phyloP scores from a whole-genome alignment of 1,140 invertebrate genomes.

The Stenopsyche tienmushanensis region DNA sequence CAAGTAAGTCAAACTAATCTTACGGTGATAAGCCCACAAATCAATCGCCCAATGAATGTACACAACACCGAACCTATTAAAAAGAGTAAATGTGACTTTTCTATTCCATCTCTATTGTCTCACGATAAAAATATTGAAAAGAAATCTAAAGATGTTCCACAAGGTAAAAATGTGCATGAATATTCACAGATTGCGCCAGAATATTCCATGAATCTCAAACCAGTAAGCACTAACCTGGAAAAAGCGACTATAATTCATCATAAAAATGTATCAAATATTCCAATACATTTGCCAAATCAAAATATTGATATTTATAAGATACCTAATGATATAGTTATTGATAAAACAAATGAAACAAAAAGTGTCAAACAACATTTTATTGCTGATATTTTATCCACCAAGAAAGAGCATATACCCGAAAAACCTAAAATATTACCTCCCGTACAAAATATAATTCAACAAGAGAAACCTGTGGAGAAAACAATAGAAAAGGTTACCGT shows the following conservation, averaged over 20 bases:
- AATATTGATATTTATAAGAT: no score
- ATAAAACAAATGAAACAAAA: no score
- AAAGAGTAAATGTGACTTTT: slow-evolving; percentile 24
- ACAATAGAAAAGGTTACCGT: no score
- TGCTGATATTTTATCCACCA: slow-evolving; percentile 4
- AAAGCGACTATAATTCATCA: slow-evolving; percentile 21
- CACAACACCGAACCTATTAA: slow-evolving; percentile 4
- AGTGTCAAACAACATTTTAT: slow-evolving; percentile 10
- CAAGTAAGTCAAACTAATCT: background rate
- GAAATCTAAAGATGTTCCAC: background rate
- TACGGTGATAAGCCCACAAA: no score
- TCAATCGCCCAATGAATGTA: background rate
- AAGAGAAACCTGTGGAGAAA: no score
- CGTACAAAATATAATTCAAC: no score
- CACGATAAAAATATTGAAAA: slow-evolving; percentile 13
- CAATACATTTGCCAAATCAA: no score
- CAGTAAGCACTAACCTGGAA: slow-evolving; percentile 19
- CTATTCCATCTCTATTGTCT: slow-evolving; percentile 19
- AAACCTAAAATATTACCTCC: no score
- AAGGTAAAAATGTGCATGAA: slow-evolving; percentile 5
- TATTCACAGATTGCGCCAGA: slow-evolving; percentile 16
- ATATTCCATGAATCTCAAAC: slow-evolving; percentile 17
- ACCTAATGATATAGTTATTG: no score
- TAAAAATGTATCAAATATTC: no score
- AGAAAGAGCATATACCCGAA: no score